phyloP scores from a whole-genome alignment of 1,140 invertebrate genomes.

The Himalopsyche phryganea region DNA sequence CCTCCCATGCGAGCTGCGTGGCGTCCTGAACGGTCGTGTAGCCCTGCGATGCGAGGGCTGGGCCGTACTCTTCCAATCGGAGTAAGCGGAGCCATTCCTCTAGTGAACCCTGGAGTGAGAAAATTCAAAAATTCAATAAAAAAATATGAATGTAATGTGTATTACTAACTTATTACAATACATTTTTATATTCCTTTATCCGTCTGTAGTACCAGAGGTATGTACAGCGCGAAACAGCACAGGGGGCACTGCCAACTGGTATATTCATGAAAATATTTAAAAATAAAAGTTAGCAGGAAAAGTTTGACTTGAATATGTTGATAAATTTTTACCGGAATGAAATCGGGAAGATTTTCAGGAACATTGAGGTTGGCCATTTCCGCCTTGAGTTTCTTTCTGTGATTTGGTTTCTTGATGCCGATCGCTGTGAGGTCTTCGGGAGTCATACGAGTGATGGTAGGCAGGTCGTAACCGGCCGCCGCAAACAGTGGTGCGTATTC shows the following conservation, averaged over 20 bases:
- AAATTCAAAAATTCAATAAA: no score
- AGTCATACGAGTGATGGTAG: conserved; percentile 96
- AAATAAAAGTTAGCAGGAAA: no score
- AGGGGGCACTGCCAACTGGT: no score
- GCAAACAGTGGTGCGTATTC: conserved; percentile 94
- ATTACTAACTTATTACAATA: no score
- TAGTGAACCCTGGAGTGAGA: conserved; percentile 68
- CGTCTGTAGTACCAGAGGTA: no score
- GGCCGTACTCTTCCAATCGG: conserved; percentile 87
- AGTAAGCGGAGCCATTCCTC: conserved; percentile 92
- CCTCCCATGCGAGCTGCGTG: conserved; percentile 95
- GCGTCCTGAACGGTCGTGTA: conserved; percentile 91
- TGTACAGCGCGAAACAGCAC: no score
- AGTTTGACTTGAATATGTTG: no score
- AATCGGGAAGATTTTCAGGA: conserved; percentile 88
- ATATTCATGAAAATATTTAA: no score
- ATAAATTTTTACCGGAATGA: conserved; percentile 71
- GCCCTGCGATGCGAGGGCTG: conserved; percentile 84
- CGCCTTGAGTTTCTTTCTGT: conserved; percentile 91
- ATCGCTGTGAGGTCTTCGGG: conserved; percentile 87
- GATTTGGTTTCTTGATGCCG: conserved; percentile 95
- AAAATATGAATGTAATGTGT: no score
- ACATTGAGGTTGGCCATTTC: conserved; percentile 95
- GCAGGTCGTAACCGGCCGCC: conserved; percentile 94
- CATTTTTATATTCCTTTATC: no score